phyloP scores from a whole-genome alignment of 2,888 invertebrate species.

The Noctua pronuba region DNA sequence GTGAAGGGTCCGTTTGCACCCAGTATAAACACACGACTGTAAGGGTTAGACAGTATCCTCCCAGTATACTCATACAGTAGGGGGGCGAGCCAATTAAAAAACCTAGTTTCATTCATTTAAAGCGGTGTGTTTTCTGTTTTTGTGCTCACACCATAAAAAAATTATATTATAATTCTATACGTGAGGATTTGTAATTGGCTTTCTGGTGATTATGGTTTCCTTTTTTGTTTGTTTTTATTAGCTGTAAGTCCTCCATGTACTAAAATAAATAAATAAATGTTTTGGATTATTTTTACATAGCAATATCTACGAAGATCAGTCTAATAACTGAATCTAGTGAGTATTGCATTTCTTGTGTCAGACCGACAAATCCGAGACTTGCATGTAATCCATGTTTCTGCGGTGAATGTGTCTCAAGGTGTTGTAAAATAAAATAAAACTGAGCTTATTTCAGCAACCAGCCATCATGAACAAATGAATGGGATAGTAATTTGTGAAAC shows the following conservation, averaged over 20 bases:
- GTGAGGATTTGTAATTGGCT: no score
- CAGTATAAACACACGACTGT: neutral
- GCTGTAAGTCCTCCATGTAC: no score
- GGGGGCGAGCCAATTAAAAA: neutral
- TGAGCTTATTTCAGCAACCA: slow-evolving; percentile 1
- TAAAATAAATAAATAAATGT: no score
- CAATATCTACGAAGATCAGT: slow-evolving; percentile 4
- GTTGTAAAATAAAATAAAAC: slow-evolving; percentile 26
- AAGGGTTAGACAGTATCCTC: neutral
- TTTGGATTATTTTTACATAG: neutral
- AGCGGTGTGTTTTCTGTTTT: no score
- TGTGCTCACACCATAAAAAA: no score
- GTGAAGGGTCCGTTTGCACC: no score
- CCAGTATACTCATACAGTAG: neutral
- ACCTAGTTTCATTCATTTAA: no score
- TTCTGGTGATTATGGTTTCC: no score
- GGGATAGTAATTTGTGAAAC: slow-evolving; percentile 20
- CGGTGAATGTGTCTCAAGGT: slow-evolving; percentile 46
- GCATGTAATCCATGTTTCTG: slow-evolving; percentile 29
- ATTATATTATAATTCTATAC: no score
- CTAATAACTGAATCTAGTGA: slow-evolving; percentile 16
- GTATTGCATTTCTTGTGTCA: slow-evolving; percentile 46
- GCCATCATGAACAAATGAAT: slow-evolving; percentile 27
- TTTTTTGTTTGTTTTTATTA: no score
- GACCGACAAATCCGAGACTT: slow-evolving; percentile 22